Evolutionary conservation across 2,797 vertebrate genomes (phyloP).

Genomic region (Aplochiton taeniatus): DNA sequence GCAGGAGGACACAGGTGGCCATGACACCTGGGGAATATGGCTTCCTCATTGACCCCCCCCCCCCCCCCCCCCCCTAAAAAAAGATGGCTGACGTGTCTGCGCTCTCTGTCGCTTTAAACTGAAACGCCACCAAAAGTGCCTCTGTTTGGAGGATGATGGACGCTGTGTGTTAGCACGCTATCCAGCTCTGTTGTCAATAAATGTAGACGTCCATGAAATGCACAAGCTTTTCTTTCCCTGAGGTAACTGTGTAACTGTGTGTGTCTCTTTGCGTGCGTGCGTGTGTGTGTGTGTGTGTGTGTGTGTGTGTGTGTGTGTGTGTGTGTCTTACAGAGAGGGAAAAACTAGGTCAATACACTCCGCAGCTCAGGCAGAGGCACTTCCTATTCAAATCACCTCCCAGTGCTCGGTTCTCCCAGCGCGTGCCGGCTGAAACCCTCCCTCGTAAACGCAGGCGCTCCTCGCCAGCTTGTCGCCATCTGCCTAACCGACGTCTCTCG

Average conservation of each 20-base stretch:
- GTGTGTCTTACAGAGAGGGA: constrained; percentile 48
- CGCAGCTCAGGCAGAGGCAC: constrained; percentile 64
- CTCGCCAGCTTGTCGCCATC: constrained; percentile 28
- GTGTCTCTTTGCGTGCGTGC: constrained; percentile 55
- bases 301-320: constrained; percentile 50
- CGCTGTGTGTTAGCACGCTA: neutral
- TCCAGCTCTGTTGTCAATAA: neutral
- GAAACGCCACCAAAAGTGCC: constrained; percentile 1
- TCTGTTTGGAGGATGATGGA: neutral
- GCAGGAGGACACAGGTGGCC: constrained; percentile 40
- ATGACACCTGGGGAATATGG: constrained; percentile 34
- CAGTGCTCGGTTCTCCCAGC: constrained; percentile 50
- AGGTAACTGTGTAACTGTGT: constrained; percentile 34
- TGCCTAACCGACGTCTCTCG: constrained; percentile 23
- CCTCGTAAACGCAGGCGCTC: constrained; percentile 38
- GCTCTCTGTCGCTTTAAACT: neutral
- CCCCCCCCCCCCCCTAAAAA: neutral
- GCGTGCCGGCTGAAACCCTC: constrained; percentile 50
- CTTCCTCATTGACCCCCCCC: constrained; percentile 7
- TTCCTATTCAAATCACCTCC: constrained; percentile 68
- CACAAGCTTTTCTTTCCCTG: constrained; percentile 52
- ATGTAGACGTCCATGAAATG: constrained; percentile 15
- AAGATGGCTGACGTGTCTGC: constrained; percentile 18
- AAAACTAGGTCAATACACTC: constrained; percentile 78
- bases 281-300: constrained; percentile 46